These are phyloP conservation scores for Cydia pomonella DNA, from an alignment of 1,140 invertebrate genomes.

Conservation along the genomic window DNA sequence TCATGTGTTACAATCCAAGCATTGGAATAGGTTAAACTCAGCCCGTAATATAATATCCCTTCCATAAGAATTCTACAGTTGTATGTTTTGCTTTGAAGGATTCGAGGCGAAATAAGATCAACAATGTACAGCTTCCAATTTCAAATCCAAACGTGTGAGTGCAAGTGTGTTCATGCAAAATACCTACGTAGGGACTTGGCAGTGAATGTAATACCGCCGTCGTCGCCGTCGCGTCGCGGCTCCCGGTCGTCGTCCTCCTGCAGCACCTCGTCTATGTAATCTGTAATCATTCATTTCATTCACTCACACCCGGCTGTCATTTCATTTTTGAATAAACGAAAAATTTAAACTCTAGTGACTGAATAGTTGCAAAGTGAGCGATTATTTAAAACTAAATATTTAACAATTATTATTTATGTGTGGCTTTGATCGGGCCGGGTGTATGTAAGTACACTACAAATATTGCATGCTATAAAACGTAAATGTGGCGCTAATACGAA, in stretches of 20 bases:
- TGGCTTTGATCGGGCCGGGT: slow-evolving; percentile 3
- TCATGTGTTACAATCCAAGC: no score
- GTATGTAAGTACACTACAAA: slow-evolving; percentile 26
- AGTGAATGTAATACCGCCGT: slow-evolving; percentile 92
- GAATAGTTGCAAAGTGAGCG: slow-evolving; percentile 1
- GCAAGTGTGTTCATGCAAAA: slow-evolving; percentile 68
- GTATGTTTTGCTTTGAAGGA: not conserved
- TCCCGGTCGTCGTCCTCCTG: slow-evolving; percentile 86
- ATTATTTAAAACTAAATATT: slow-evolving; percentile 1
- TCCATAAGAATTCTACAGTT: no score
- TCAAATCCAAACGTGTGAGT: slow-evolving; percentile 63
- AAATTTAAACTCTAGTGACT: slow-evolving; percentile 7
- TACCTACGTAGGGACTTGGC: slow-evolving; percentile 91
- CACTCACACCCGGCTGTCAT: not conserved
- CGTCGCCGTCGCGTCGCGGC: slow-evolving; percentile 84
- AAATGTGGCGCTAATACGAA: slow-evolving; percentile 1
- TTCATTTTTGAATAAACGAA: slow-evolving; percentile 7
- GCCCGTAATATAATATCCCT: no score
- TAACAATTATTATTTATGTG: slow-evolving; percentile 2
- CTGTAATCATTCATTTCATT: slow-evolving; percentile 71
- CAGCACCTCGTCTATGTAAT: slow-evolving; percentile 90
- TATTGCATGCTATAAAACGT: slow-evolving; percentile 19
- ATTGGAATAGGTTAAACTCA: no score
- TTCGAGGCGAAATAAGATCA: slow-evolving; percentile 2
- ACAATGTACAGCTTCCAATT: slow-evolving; percentile 38